Evolutionary conservation across 2,113 vertebrate genomes (phyloP).

Genomic region (Procavia capensis): DNA sequence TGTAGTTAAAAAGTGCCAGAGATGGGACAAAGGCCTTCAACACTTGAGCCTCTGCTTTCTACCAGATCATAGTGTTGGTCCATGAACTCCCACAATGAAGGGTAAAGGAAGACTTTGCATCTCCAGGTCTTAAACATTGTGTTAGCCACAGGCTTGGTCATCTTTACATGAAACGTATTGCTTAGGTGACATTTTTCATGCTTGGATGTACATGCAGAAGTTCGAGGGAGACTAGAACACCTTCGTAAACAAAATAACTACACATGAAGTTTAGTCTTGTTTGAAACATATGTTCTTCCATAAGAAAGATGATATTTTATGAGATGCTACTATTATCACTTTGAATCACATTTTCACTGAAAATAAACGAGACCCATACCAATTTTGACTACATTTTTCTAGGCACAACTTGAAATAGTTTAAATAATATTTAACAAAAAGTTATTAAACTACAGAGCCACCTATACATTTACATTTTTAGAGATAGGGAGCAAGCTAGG

Average conservation of each 20-base stretch:
- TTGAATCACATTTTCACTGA: slow-evolving; percentile 44
- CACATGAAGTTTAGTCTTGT: background rate
- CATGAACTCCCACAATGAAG: background rate
- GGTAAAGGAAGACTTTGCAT: background rate
- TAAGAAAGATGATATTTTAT: slow-evolving; percentile 20
- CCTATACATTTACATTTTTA: background rate
- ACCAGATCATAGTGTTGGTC: background rate
- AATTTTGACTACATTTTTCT: slow-evolving; percentile 33
- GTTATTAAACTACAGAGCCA: background rate
- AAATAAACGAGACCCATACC: background rate
- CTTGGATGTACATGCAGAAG: slow-evolving; percentile 60
- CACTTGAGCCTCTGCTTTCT: background rate
- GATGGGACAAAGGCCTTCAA: background rate
- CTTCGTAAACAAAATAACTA: slow-evolving; percentile 48
- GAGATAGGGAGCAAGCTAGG: background rate
- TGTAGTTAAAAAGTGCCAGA: background rate
- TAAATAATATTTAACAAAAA: slow-evolving; percentile 16
- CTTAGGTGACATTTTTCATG: slow-evolving; percentile 65
- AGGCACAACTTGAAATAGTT: background rate
- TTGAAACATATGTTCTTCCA: slow-evolving; percentile 19
- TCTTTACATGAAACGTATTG: slow-evolving; percentile 42
- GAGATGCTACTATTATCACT: slow-evolving; percentile 1
- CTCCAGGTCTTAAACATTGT: background rate
- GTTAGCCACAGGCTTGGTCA: background rate
- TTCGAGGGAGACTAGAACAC: slow-evolving; percentile 36